Conservation (phyloP, 2,888 invertebrate genomes). For the Metopia argyrocephala region DNA sequence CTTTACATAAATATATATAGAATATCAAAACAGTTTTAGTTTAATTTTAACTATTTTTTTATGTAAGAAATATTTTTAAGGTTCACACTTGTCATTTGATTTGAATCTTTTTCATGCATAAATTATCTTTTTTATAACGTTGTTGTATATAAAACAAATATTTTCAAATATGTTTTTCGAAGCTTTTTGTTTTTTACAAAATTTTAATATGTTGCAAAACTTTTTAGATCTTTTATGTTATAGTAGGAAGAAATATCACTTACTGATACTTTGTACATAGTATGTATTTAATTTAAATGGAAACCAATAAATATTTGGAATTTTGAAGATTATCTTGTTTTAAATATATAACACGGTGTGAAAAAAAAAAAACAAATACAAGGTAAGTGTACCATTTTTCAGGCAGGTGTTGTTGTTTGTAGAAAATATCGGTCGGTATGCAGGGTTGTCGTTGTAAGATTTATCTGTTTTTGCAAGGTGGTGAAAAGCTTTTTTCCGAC, state of each 20-base stretch:
- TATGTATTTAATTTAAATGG: not conserved
- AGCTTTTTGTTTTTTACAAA: not conserved
- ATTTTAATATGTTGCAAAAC: not conserved
- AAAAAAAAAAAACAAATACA: too few species aligned
- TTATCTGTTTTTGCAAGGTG: too few species aligned
- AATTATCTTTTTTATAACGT: not conserved
- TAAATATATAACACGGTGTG: too few species aligned
- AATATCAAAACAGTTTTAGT: slow-evolving; percentile 14
- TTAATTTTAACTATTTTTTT: not conserved
- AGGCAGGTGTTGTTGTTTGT: too few species aligned
- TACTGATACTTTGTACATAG: slow-evolving; percentile 32
- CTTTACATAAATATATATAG: not conserved
- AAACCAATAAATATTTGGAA: too few species aligned
- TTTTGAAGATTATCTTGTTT: too few species aligned
- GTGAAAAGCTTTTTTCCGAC: too few species aligned
- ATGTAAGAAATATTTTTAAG: slow-evolving; percentile 29
- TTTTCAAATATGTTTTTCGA: not conserved
- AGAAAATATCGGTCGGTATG: too few species aligned
- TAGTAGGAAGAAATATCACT: slow-evolving; percentile 14
- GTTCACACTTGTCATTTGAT: slow-evolving; percentile 6
- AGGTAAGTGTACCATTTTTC: too few species aligned
- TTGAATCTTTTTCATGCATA: not conserved
- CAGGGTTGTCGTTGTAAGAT: too few species aligned
- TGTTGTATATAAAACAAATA: not conserved
- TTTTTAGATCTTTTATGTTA: not conserved